phyloP scores from a whole-genome alignment of 1,140 invertebrate genomes.

The Thalassaphorura encarpata region DNA sequence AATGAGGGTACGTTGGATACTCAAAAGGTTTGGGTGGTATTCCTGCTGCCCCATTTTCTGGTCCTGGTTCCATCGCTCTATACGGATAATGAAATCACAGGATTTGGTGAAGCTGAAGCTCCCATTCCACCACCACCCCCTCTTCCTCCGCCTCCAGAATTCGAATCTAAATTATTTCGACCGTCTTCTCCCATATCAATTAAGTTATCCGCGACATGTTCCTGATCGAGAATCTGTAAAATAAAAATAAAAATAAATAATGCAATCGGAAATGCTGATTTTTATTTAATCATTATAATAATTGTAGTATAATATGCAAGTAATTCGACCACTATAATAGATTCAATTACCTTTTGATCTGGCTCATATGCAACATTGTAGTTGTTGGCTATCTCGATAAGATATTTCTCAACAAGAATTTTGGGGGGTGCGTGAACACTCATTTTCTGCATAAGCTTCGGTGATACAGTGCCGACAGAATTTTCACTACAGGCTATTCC shows the following conservation, averaged over 20 bases:
- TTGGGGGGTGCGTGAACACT: slow-evolving; percentile 93
- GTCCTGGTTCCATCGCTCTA: slow-evolving; percentile 25
- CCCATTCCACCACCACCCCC: slow-evolving; percentile 40
- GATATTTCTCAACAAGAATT: slow-evolving; percentile 87
- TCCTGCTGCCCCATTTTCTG: slow-evolving; percentile 49
- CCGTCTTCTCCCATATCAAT: slow-evolving; percentile 52
- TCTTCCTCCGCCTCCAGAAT: slow-evolving; percentile 34
- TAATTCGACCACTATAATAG: neutral
- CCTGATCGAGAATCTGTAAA: slow-evolving; percentile 67
- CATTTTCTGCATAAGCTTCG: slow-evolving; percentile 93
- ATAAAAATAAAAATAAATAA: slow-evolving; percentile 4
- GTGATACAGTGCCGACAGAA: slow-evolving; percentile 70
- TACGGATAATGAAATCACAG: slow-evolving; percentile 52
- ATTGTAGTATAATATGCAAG: neutral
- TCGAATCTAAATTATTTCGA: slow-evolving; percentile 38
- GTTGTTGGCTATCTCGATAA: slow-evolving; percentile 93
- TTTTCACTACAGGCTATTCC: slow-evolving; percentile 71
- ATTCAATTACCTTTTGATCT: slow-evolving; percentile 58
- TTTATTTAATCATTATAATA: neutral
- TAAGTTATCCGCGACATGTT: slow-evolving; percentile 59
- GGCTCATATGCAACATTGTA: slow-evolving; percentile 86
- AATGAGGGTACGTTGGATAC: slow-evolving; percentile 32
- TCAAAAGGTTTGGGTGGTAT: slow-evolving; percentile 46
- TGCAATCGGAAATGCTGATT: neutral
- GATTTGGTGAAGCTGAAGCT: slow-evolving; percentile 47